Conservation (phyloP, 2,888 invertebrate genomes). For the Proisotoma minuta region DNA sequence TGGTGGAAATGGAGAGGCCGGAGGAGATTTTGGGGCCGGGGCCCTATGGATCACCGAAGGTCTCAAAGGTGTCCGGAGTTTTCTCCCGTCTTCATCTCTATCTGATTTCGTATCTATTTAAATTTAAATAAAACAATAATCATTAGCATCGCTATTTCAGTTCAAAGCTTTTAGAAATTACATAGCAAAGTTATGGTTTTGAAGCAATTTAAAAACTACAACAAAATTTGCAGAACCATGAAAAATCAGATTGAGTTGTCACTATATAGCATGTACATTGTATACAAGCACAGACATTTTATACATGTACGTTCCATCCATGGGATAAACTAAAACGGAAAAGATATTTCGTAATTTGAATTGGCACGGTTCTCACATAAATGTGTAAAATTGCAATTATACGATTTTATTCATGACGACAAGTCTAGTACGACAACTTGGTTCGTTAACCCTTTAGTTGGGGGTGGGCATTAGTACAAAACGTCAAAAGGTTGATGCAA, state of each 20-base stretch:
- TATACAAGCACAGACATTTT: no score
- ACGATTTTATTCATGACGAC: not conserved
- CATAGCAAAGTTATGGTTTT: no score
- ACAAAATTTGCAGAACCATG: no score
- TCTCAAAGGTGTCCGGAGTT: conserved; percentile 46
- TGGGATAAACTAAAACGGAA: conserved; percentile 12
- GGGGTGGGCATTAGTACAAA: no score
- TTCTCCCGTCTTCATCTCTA: not conserved
- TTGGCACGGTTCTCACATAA: conserved; percentile 7
- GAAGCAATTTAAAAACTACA: no score
- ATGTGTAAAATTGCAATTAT: conserved; percentile 2
- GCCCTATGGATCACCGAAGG: conserved; percentile 80
- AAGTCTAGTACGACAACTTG: not conserved
- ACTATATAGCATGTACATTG: no score
- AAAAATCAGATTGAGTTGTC: no score
- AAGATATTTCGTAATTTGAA: conserved; percentile 10
- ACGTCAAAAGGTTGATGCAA: no score
- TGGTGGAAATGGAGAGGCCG: conserved; percentile 51
- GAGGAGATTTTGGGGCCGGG: conserved; percentile 53
- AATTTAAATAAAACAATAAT: not conserved
- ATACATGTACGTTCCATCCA: no score
- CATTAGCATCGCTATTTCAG: no score
- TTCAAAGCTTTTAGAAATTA: no score
- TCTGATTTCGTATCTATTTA: conserved; percentile 12
- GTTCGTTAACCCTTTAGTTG: not conserved